phyloP scores from a whole-genome alignment of 2,113 vertebrate species.

The Oriolus oriolus region DNA sequence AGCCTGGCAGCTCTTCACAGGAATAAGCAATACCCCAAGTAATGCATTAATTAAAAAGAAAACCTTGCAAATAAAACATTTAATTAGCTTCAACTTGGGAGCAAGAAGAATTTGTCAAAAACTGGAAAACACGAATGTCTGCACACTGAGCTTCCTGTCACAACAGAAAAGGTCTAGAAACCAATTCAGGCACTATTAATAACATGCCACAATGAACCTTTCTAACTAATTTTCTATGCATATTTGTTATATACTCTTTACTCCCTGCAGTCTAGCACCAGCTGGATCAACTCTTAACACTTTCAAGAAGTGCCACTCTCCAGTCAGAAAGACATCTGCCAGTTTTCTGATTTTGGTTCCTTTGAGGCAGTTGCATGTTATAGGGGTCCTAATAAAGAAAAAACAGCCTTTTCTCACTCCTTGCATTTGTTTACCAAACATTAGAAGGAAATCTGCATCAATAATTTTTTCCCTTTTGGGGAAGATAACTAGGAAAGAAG shows the following conservation, averaged over 20 bases:
- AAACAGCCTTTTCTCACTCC: background rate
- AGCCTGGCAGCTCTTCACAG: background rate
- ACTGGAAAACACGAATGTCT: background rate
- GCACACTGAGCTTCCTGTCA: background rate
- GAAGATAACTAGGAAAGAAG: background rate
- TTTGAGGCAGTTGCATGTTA: background rate
- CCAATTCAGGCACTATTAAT: background rate
- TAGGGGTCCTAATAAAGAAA: background rate
- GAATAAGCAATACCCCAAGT: background rate
- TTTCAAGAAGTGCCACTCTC: background rate
- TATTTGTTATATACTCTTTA: background rate
- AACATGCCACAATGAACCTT: background rate
- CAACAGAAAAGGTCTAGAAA: background rate
- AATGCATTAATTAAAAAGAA: background rate
- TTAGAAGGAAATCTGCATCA: background rate
- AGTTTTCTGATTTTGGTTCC: background rate
- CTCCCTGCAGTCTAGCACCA: background rate
- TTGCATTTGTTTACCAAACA: background rate
- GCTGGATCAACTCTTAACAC: background rate
- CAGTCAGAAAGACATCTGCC: background rate
- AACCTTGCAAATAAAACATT: background rate
- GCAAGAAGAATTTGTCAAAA: background rate
- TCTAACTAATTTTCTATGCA: background rate
- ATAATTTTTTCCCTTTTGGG: background rate
- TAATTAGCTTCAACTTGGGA: background rate